phyloP scores from a whole-genome alignment of 2,113 vertebrate species.

The Acanthochromis polyacanthus region DNA sequence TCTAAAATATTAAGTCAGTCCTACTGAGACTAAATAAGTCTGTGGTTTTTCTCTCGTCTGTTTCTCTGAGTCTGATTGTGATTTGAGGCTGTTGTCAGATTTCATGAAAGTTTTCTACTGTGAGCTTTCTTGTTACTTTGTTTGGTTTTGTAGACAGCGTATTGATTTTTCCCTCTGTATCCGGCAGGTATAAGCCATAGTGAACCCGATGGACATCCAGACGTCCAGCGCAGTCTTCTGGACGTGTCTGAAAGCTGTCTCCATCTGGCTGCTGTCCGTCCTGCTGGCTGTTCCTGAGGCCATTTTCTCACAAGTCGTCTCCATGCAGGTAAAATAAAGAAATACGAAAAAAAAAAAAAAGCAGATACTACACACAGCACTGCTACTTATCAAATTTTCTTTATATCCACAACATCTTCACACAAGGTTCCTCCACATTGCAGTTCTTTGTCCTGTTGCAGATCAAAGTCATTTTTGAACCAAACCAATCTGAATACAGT shows the following conservation, averaged over 20 bases:
- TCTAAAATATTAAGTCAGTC: background rate
- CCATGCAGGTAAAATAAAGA: conserved; percentile 76
- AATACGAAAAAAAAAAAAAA: too few relatives aligned
- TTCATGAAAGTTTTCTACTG: background rate
- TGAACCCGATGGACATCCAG: conserved; percentile 98
- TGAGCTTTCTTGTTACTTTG: background rate
- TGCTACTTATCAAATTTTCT: too few relatives aligned
- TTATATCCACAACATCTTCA: too few relatives aligned
- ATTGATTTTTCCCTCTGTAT: conserved; percentile 23
- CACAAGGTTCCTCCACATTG: too few relatives aligned
- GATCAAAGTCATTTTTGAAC: too few relatives aligned
- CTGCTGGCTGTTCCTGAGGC: conserved; percentile 93
- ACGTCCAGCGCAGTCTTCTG: conserved; percentile 89
- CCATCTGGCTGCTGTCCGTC: conserved; percentile 92
- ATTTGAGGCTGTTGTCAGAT: too few relatives aligned
- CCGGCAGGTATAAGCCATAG: conserved; percentile 94
- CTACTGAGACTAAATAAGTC: background rate
- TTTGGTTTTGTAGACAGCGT: background rate
- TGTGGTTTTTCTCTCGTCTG: too few relatives aligned
- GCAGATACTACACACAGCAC: too few relatives aligned
- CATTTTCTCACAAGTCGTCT: conserved; percentile 91
- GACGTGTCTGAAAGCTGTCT: conserved; percentile 90
- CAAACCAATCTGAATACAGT: too few relatives aligned
- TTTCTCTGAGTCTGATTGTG: background rate
- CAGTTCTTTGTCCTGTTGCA: too few relatives aligned